Evolutionary conservation across 1,140 invertebrate genomes (phyloP), one percentile per base, ranked within the genome.

Genomic region (Magallana ariakensis): DNA sequence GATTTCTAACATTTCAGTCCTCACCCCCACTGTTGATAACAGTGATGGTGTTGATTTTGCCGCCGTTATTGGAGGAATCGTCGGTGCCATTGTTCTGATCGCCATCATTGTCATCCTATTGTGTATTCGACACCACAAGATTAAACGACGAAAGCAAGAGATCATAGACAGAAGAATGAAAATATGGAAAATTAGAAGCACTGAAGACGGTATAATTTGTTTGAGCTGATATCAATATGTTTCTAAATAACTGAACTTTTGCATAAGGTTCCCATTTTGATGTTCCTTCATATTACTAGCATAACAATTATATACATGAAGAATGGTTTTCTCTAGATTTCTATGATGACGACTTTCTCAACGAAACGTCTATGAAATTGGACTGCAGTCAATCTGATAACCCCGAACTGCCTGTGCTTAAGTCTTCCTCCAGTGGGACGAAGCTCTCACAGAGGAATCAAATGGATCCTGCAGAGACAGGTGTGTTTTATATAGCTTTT

Each of bases 121-220:
- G 66, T 75, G 66, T 26, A 33, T 75, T 26, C 66, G 66, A 26
- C 66, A 75, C 22, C 66, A 75, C 66, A 75, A 75, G 22, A 75
- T 33, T 26, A 75, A 75, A 19, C 66, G 66, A 10, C 22, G 22
- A 1, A 75, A 75, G 22, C 22, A 75, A 26, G 22, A 75, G 66
- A 26, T 75, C 10, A 75, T 75, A 33, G 66, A 75, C 33, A 19
- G 22, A 75, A 19, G 66, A 33, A 75, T 75, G 66, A 75, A 26
- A 22, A 26, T 75, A 26, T 75, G 66, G 66, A 75, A 75, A 75
- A 75, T 75, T 26, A 75, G 22, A 75, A 75, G 66, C 66, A 75
- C 19, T 75, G 66, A 75, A 75, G 66, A 75, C 66, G 66, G 66
- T 75, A 75, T 0, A 13, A n/a, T n/a, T 9, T 11, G 33, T 46